phyloP scores from a whole-genome alignment of 2,888 invertebrate species.

The Poecilobothrus nobilitatus region DNA sequence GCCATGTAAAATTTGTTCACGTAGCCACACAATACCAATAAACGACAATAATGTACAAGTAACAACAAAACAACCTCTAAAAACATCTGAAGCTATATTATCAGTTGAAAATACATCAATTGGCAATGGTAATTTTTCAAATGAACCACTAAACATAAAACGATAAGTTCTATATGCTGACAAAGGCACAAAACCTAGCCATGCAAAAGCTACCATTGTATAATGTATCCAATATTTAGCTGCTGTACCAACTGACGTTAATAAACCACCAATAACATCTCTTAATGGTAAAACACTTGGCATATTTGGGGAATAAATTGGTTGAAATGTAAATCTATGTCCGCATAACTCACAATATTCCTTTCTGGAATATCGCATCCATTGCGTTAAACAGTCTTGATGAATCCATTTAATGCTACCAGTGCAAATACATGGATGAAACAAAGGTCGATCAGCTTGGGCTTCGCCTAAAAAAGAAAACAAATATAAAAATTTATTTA shows the following conservation, averaged over 20 bases:
- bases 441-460: constrained; percentile 81
- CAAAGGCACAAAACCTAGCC: constrained; percentile 93
- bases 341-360: constrained; percentile 98
- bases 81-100: constrained; percentile 85
- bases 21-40: constrained; percentile 91
- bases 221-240: constrained; percentile 97
- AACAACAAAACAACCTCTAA: constrained; percentile 94
- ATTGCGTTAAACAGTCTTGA: constrained; percentile 96
- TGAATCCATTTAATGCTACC: constrained; percentile 99
- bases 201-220: constrained; percentile 90
- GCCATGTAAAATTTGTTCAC: constrained; percentile 96
- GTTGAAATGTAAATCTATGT: constrained; percentile 94
- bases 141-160: constrained; percentile 81
- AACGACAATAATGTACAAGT: constrained; percentile 93
- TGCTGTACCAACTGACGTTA: constrained; percentile 82
- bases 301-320: constrained; percentile 99
- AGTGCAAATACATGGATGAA: constrained; percentile 97
- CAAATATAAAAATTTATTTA: constrained; percentile 55
- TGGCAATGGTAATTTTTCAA: constrained; percentile 75
- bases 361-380: constrained; percentile 98
- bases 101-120: constrained; percentile 90
- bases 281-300: constrained; percentile 89
- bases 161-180: constrained; percentile 94
- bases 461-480: constrained; percentile 95
- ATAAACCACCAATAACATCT: constrained; percentile 84